Conservation (phyloP, 2,797 vertebrate species). For the Rhynchonycteris naso region DNA sequence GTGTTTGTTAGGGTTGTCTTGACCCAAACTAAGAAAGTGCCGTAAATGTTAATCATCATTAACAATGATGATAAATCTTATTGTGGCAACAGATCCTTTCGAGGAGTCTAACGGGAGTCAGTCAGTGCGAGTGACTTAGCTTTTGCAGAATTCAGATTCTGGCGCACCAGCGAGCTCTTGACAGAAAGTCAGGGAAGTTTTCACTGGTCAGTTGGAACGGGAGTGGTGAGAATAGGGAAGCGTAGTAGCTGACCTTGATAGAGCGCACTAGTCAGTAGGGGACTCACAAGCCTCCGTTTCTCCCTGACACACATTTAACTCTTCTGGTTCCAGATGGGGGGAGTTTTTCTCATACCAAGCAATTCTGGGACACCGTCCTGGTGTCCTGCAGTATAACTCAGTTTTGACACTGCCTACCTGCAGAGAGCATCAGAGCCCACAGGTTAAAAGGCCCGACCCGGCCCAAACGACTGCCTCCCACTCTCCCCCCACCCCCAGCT, state of each 20-base stretch:
- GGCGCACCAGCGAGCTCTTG: background rate
- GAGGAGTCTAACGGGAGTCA: background rate
- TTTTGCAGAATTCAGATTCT: background rate
- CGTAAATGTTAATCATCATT: background rate
- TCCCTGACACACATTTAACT: background rate
- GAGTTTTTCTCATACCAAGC: background rate
- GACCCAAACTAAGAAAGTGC: background rate
- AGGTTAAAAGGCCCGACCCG: background rate
- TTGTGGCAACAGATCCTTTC: background rate
- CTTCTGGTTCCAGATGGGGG: background rate
- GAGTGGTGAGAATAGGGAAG: background rate
- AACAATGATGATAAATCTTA: background rate
- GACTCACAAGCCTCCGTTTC: too few species aligned
- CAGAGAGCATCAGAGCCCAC: background rate
- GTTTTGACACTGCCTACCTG: background rate
- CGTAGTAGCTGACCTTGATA: fast-evolving
- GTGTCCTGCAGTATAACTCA: background rate
- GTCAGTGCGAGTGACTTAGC: background rate
- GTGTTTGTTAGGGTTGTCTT: background rate
- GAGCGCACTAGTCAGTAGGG: fast-evolving
- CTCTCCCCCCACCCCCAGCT: fast-evolving
- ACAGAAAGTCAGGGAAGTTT: background rate
- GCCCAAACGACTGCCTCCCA: background rate
- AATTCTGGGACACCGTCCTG: fast-evolving
- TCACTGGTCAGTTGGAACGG: background rate